Percentiles rank a stretch among this genome's conserved stretches.
Conservation (phyloP, 2,797 vertebrate species). For the Hylomyscus alleni region DNA sequence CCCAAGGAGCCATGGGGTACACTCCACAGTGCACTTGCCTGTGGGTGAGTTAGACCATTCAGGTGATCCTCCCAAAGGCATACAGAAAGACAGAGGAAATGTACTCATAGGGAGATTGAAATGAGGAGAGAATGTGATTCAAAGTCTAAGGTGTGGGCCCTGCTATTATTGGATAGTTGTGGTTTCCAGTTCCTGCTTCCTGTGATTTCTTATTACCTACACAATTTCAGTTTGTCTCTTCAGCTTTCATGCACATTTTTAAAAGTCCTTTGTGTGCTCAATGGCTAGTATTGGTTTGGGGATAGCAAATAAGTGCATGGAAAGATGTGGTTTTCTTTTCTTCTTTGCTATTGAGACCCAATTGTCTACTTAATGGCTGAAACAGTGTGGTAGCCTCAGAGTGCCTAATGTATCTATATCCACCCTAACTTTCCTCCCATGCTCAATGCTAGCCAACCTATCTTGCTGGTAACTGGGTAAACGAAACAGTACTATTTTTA, state of each 20-base stretch:
- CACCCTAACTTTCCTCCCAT: accelerated
- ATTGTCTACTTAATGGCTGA: neutral
- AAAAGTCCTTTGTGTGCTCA: neutral
- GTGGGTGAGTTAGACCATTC: neutral
- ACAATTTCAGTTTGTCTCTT: neutral
- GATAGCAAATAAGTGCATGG: neutral
- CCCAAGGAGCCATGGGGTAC: neutral
- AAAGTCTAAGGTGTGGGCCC: neutral
- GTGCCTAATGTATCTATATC: neutral
- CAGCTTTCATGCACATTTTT: neutral
- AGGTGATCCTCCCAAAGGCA: neutral
- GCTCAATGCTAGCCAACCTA: neutral
- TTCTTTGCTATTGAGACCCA: neutral
- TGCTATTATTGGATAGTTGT: neutral
- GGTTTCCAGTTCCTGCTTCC: neutral
- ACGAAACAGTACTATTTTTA: neutral
- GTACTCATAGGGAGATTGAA: neutral
- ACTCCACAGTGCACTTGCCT: neutral
- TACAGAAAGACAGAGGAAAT: neutral
- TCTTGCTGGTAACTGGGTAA: neutral
- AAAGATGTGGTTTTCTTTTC: neutral
- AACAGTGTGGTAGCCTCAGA: neutral
- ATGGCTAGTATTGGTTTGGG: neutral
- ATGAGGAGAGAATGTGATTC: neutral
- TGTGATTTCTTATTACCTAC: neutral